Base-by-base conservation (phyloP, 2,113 vertebrate species). In the Alosa alosa region DNA sequence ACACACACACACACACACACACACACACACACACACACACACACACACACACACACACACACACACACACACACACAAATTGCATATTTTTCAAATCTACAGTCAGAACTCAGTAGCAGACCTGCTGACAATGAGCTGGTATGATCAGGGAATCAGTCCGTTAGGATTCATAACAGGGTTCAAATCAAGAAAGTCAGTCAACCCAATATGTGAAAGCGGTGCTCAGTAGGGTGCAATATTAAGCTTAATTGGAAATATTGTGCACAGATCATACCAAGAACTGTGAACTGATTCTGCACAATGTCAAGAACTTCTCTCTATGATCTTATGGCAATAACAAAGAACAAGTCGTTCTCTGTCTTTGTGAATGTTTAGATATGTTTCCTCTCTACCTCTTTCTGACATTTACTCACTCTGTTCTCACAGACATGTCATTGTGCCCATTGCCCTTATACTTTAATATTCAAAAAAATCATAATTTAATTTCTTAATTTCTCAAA, bases 131-230 rank as follows among this genome's bases (percentile, higher is more conserved):
- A 18, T 60, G 15, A 60, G 5, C 55, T 36, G 64, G 64, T 72
- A n/a, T n/a, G n/a, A 31, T 75, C 13, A 39, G 31, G 11, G 13
- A 39, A 75, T 13, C 25, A 96, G 96, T 96, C 95, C 93, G 93
- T 91, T 92, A 93, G 94, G 92, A 95, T 94, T 94, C 97, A 96
- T 95, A 96, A 89, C 90, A 68, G 82, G 91, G 92, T 88, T 83
- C 90, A 93, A 94, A 92, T 93, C 92, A 89, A 91, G 87, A 90
- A 92, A 95, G 92, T 93, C 93, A 91, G 89, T 88, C 86, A 83
- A 84, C 86, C 91, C 84, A 84, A 94, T 83, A 90, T 83, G 82
- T 90, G 86, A 50, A 78, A 20, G 55, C 90, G 90, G 90, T 91
- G 87, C 91, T 87, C 36, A 87, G 86, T 87, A 75, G 85, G 50